Base-by-base conservation (phyloP, 2,888 invertebrate genomes). In the Temnothorax ravouxi region DNA sequence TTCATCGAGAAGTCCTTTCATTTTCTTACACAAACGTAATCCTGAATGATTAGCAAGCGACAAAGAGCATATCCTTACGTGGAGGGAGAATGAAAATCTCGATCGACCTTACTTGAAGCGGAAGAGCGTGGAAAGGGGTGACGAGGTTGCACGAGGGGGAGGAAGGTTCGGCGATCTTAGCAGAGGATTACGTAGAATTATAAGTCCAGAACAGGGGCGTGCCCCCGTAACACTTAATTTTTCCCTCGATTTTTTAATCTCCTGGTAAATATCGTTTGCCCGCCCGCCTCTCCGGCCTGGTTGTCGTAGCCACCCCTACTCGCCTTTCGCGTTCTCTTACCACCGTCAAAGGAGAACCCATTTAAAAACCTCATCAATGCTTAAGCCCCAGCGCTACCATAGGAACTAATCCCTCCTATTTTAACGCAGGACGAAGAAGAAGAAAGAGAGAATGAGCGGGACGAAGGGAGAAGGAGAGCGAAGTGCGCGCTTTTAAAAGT, bases 361-460 rank as follows among this genome's bases (percentile, higher is more conserved):
- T 95, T 95, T 95, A 95, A 95, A 95, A 95, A 95, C 95, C 95
- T 95, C 95, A 95, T 95, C 95, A 95, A 95, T 95, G 95, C 93
- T 93, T 95, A 95, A 95, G 95, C 95, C 94, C 92, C 93, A 89
- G 92, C 92, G 94, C 94, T 94, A 93, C 93, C 92, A 94, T 94
- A 94, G 92, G 92, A 95, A 95, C 94, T 95, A 95, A 95, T 95
- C 95, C 95, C 94, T 94, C 92, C 94, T 95, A 95, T 95, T 95
- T 95, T 94, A 93, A 94, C 94, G 93, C 93, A 92, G 86, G 86
- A 87, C 87, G 89, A 88, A 87, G 86, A 77, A 75, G 74, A 69
- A 67, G 79, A 71, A 69, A 72, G 74, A 77, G 85, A 69, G 91
- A 87, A 86, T 86, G 83, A 85, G 82, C 13, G 25, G 56, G 34